Percentiles rank a stretch among this genome's conserved stretches.
Conservation (phyloP, 2,797 vertebrate species). For the Dromococcyx pavoninus region DNA sequence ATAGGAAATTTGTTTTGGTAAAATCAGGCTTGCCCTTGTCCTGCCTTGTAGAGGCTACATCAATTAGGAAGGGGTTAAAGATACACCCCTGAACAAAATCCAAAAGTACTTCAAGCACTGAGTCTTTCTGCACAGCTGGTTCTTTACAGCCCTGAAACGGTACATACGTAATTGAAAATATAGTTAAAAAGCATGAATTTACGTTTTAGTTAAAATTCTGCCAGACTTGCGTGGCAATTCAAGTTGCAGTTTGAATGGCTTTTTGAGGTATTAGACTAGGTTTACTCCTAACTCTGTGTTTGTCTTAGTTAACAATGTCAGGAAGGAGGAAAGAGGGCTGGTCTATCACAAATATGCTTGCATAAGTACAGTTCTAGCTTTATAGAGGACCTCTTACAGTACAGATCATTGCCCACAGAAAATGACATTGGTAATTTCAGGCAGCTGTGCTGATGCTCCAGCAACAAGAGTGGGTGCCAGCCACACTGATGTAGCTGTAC, state of each 20-base stretch:
- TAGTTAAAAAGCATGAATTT: not conserved
- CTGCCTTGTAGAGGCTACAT: not conserved
- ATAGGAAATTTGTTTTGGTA: not conserved
- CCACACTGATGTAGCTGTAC: rapidly evolving
- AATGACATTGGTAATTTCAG: not conserved
- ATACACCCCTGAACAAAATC: not conserved
- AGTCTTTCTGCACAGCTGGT: not conserved
- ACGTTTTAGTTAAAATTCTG: not conserved
- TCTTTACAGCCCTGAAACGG: not conserved
- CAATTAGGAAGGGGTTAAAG: not conserved
- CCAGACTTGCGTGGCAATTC: not conserved
- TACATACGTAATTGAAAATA: not conserved
- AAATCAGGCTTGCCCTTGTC: not conserved
- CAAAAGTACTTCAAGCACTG: not conserved
- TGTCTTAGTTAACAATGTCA: not conserved
- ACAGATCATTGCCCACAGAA: not conserved
- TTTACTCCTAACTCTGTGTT: rapidly evolving
- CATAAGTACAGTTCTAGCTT: not conserved
- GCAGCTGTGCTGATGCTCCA: not conserved
- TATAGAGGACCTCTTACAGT: not conserved
- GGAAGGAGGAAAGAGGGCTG: not conserved
- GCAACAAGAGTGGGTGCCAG: not conserved
- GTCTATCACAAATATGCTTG: rapidly evolving
- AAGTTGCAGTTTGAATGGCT: not conserved
- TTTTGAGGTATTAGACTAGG: not conserved